Evolutionary conservation across 1,140 invertebrate genomes (phyloP), one percentile per base, ranked within the genome.

Genomic region (Lepidurus couesii): DNA sequence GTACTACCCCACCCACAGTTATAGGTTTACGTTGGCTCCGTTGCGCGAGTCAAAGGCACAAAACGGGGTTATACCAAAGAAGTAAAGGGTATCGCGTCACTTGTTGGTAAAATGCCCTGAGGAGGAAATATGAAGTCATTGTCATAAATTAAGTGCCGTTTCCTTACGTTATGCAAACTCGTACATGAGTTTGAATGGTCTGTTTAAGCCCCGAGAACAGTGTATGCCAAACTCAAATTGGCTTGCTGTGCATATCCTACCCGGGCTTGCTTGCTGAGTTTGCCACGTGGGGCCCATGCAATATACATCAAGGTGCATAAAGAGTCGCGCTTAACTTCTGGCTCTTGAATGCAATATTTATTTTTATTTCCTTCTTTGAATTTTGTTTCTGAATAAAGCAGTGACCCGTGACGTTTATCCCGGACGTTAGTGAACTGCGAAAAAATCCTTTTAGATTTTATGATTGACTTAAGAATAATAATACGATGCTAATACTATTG

Each of bases 201-300:
- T 65, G 53, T 65, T 65, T 65, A 65, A 65, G 53, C 53, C 16
- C 53, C 53, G 53, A 65, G 53, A 65, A 65, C 53, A 65, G 53
- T 65, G 21, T 65, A 65, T 65, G 53, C 21, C 16, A 65, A 65
- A 65, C 53, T n/a, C 5, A 65, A 65, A 65, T 65, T 65, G 53
- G 53, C 53, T 65, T 65, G 53, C 53, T 65, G 53, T 65, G 53
- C 53, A 65, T 13, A 65, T 65, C 53, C 53, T 65, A n/a, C 53
- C 53, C 53, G 53, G 53, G 13, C n/a, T 65, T 13, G 53, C 53
- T 65, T 65, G 53, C 53, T 65, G 53, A 13, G 53, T 65, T 65
- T 65, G 53, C 53, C 53, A 65, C 53, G 53, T 65, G 53, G 53
- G 53, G 53, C 53, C 53, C 53, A 65, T 65, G 53, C 53, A 65